phyloP scores from a whole-genome alignment of 2,113 vertebrate species.

The Polypterus senegalus region DNA sequence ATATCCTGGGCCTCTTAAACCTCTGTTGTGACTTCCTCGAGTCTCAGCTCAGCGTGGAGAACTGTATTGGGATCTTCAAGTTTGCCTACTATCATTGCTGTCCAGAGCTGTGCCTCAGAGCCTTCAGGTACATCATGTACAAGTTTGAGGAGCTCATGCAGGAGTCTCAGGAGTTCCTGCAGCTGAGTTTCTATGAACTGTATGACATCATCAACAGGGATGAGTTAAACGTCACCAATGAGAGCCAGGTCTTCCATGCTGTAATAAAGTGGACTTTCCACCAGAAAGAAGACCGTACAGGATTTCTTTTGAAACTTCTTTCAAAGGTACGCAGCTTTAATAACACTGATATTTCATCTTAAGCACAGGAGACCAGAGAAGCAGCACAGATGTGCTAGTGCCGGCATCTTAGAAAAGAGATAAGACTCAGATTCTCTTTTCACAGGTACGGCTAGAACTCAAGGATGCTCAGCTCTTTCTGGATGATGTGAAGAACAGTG shows the following conservation, averaged over 20 bases:
- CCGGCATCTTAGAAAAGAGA: too few relatives aligned
- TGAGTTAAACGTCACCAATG: conserved; percentile 53
- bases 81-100: conserved; percentile 46
- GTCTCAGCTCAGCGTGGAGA: conserved; percentile 46
- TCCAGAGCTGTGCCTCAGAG: conserved; percentile 36
- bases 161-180: conserved; percentile 48
- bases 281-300: conserved; percentile 36
- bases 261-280: conserved; percentile 57
- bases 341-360: too few relatives aligned
- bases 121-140: conserved; percentile 52
- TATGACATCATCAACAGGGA: conserved; percentile 51
- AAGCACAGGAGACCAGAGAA: too few relatives aligned
- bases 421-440: too few relatives aligned
- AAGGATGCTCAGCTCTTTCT: conserved; percentile 54
- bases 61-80: conserved; percentile 60
- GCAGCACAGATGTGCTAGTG: too few relatives aligned
- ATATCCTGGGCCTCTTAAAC: conserved; percentile 40
- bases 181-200: conserved; percentile 51
- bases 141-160: conserved; percentile 58
- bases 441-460: conserved; percentile 55
- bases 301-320: conserved; percentile 44
- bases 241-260: conserved; percentile 52
- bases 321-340: conserved; percentile 37
- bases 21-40: conserved; percentile 54
- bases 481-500: conserved; percentile 51